Conservation (phyloP, 2,797 vertebrate genomes). For the Neosalanx taihuensis region DNA sequence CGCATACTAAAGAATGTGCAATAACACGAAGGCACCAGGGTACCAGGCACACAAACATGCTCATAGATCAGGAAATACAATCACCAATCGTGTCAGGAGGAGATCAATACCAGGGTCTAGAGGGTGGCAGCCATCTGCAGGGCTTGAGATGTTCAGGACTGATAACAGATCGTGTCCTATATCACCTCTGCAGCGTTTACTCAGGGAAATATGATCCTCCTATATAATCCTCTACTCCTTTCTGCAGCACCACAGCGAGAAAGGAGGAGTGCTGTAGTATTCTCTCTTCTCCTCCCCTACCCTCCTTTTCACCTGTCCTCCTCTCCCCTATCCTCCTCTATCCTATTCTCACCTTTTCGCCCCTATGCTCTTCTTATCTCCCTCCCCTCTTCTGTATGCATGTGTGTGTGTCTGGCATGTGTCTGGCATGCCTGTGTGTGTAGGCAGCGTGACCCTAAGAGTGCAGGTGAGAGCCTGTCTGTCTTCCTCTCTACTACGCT, state of each 20-base stretch:
- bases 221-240: neutral
- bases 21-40: neutral
- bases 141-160: slow-evolving; percentile 35
- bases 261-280: too few species aligned
- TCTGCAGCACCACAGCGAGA: neutral
- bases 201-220: slow-evolving; percentile 53
- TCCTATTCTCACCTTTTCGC: neutral
- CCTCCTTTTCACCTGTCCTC: too few species aligned
- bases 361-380: neutral
- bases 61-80: slow-evolving; percentile 23
- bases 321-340: neutral
- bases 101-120: slow-evolving; percentile 48
- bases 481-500: neutral
- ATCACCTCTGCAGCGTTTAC: slow-evolving; percentile 52
- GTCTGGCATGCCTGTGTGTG: neutral
- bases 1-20: too few species aligned
- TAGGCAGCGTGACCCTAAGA: slow-evolving; percentile 7
- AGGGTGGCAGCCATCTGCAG: neutral
- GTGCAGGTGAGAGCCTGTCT: neutral
- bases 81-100: slow-evolving; percentile 38
- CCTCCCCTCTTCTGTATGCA: neutral
- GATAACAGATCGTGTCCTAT: slow-evolving; percentile 47
- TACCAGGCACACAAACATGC: slow-evolving; percentile 15
- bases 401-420: slow-evolving; percentile 1
- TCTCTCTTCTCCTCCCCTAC: too few species aligned